These are phyloP conservation scores for Sebastes umbrosus DNA, from an alignment of 2,797 vertebrate genomes.

Conservation along the genomic window DNA sequence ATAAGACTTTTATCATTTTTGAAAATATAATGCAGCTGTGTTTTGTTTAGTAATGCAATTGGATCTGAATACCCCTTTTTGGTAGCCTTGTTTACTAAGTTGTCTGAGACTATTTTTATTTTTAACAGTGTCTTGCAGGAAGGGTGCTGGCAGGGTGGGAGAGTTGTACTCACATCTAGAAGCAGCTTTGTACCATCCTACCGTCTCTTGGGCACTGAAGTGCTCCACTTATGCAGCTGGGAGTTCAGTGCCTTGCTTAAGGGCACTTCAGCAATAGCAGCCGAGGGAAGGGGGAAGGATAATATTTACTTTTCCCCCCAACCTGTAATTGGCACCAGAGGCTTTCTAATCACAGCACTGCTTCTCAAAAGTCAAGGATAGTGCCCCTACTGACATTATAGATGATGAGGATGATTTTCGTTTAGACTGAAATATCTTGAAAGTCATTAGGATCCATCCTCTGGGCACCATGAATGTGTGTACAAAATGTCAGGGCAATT, in stretches of 20 bases:
- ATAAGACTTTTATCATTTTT: conserved; percentile 8
- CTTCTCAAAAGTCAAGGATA: not conserved
- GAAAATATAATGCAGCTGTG: conserved; percentile 1
- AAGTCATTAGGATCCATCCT: not conserved
- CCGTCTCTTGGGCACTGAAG: conserved; percentile 12
- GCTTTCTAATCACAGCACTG: not conserved
- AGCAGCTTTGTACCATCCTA: not conserved
- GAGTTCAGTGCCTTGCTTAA: conserved; percentile 43
- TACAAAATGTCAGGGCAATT: not conserved
- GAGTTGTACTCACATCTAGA: conserved; percentile 3
- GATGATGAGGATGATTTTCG: not conserved
- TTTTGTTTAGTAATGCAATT: not conserved
- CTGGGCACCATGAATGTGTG: not conserved
- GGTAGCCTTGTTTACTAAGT: not conserved
- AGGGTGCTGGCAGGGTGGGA: not conserved
- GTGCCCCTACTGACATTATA: not conserved
- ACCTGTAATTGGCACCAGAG: conserved; percentile 11
- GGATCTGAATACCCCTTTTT: not conserved
- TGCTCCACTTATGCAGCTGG: conserved; percentile 13
- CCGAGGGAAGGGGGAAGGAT: not conserved
- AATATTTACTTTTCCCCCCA: conserved; percentile 25
- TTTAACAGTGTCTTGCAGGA: not conserved
- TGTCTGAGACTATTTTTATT: not conserved
- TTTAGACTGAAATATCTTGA: not conserved
- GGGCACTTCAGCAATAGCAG: conserved; percentile 8